A percentile compares a stretch with the other conserved stretches of the same genome.
phyloP scores from a whole-genome alignment of 1,140 invertebrate species.

The Euborellia annulipes region DNA sequence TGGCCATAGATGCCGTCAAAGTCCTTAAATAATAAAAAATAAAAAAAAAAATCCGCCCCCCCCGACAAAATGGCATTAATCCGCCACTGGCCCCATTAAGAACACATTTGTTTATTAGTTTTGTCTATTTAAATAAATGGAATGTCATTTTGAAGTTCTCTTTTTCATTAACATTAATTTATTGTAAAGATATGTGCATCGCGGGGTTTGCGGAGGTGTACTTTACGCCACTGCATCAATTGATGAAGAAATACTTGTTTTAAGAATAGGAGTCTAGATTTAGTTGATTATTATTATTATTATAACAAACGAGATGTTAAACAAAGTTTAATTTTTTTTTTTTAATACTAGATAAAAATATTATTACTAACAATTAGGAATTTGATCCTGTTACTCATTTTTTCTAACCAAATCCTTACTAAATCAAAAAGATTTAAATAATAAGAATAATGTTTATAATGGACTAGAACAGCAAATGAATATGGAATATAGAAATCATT shows the following conservation, averaged over 20 bases:
- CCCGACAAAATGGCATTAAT: too few relatives aligned
- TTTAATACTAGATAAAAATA: background rate
- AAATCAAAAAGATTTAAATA: constrained; percentile 5
- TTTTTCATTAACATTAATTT: too few relatives aligned
- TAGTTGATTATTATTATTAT: background rate
- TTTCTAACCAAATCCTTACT: constrained; percentile 7
- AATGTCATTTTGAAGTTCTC: too few relatives aligned
- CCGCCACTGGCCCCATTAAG: too few relatives aligned
- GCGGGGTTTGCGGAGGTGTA: too few relatives aligned
- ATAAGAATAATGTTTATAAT: constrained; percentile 9
- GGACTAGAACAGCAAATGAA: constrained; percentile 9
- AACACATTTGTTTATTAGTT: too few relatives aligned
- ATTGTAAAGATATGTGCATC: too few relatives aligned
- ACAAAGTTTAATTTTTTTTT: background rate
- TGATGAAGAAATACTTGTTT: background rate
- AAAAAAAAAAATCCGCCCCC: too few relatives aligned
- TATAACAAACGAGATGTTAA: background rate
- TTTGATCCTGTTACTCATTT: constrained; percentile 4
- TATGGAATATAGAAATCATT: constrained; percentile 4
- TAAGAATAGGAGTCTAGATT: background rate
- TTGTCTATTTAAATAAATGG: too few relatives aligned
- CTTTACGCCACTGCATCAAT: too few relatives aligned
- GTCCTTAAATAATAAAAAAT: too few relatives aligned
- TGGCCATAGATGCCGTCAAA: too few relatives aligned
- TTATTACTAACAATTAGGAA: background rate